These are phyloP conservation scores for Heteropelma amictum DNA, from an alignment of 2,888 invertebrate genomes.

Conservation along the genomic window DNA sequence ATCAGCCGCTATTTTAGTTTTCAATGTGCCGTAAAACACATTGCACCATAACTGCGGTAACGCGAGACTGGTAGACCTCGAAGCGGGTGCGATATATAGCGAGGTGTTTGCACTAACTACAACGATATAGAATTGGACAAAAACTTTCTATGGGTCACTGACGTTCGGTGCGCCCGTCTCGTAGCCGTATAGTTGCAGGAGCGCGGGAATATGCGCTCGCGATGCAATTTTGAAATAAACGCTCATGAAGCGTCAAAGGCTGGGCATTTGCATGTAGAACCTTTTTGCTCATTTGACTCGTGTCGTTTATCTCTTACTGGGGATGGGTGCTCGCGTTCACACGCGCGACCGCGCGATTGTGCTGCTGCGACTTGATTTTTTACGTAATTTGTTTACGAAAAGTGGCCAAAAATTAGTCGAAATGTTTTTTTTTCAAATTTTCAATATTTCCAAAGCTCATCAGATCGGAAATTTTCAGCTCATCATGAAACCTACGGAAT, in stretches of 20 bases:
- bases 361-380: no score
- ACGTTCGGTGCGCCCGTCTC: slow-evolving; percentile 13
- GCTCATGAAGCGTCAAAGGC: not conserved
- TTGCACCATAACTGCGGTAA: slow-evolving; percentile 49
- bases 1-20: not conserved
- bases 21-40: slow-evolving; percentile 20
- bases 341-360: no score
- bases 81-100: slow-evolving; percentile 40
- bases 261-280: slow-evolving; percentile 8
- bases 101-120: slow-evolving; percentile 29
- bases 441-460: no score
- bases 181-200: not conserved
- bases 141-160: slow-evolving; percentile 47
- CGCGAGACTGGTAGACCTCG: slow-evolving; percentile 51
- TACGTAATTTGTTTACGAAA: no score
- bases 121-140: slow-evolving; percentile 31
- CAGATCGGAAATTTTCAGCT: no score
- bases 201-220: slow-evolving; percentile 1
- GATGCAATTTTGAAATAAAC: slow-evolving; percentile 25
- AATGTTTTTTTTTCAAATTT: no score
- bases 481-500: no score
- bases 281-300: not conserved
- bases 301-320: not conserved
- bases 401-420: no score
- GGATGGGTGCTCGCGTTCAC: no score